phyloP scores from a whole-genome alignment of 2,888 invertebrate species.

The Entomobrya proxima region DNA sequence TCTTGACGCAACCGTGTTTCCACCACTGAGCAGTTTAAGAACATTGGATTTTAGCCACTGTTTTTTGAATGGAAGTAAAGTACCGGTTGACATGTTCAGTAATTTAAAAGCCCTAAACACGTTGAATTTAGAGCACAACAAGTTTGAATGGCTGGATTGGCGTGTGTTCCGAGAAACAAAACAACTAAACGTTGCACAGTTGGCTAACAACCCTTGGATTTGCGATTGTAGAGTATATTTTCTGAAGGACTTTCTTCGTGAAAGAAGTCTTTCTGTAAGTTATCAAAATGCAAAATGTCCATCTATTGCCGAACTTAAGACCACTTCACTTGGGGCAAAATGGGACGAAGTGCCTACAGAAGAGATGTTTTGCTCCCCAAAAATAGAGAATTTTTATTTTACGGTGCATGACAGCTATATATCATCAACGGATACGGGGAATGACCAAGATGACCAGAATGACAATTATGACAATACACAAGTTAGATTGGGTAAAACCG shows the following conservation, averaged over 20 bases:
- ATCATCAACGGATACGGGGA: background rate
- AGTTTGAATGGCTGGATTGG: background rate
- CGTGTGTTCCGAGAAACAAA: background rate
- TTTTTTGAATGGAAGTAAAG: background rate
- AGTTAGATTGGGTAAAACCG: slow-evolving; percentile 19
- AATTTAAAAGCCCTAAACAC: background rate
- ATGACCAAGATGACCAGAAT: background rate
- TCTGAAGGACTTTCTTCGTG: slow-evolving; percentile 21
- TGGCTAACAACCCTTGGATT: slow-evolving; percentile 17
- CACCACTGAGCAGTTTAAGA: background rate
- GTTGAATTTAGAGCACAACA: background rate
- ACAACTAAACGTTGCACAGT: background rate
- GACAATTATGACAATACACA: background rate
- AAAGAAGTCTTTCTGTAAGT: background rate
- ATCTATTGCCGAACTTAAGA: background rate
- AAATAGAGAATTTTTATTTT: background rate
- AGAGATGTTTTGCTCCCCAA: background rate
- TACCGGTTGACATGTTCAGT: slow-evolving; percentile 27
- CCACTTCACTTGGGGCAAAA: background rate
- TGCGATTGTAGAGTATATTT: slow-evolving; percentile 46
- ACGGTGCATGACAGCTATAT: background rate
- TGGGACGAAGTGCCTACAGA: background rate
- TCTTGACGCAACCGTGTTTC: background rate
- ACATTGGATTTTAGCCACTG: background rate
- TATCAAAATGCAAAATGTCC: background rate